phyloP scores from a whole-genome alignment of 2,797 vertebrate genomes.

The Acrossocheilus fasciatus region DNA sequence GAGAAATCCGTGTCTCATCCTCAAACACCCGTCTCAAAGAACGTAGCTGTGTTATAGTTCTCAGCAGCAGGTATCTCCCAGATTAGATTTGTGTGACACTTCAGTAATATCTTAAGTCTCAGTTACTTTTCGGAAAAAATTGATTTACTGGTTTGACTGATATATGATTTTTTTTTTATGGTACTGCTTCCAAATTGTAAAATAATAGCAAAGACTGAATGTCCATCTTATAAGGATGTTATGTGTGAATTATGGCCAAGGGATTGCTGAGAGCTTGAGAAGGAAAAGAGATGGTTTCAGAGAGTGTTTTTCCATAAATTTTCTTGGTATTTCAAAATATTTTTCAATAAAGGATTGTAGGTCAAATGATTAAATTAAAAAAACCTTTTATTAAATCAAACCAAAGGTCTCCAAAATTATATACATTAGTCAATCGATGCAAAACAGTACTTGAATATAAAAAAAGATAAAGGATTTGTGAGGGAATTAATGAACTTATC shows the following conservation, averaged over 20 bases:
- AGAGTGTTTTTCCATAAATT: neutral
- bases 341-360: neutral
- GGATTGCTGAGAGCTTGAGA: neutral
- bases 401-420: neutral
- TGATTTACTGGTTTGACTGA: neutral
- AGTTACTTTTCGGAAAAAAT: slow-evolving; percentile 63
- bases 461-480: neutral
- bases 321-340: neutral
- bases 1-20: slow-evolving; percentile 70
- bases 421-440: neutral
- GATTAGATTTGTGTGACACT: slow-evolving; percentile 34
- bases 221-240: neutral
- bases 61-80: slow-evolving; percentile 40
- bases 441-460: neutral
- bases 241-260: neutral
- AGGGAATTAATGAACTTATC: neutral
- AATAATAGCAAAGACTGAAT: neutral
- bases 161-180: slow-evolving; percentile 2
- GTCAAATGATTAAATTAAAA: too few relatives aligned
- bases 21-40: slow-evolving; percentile 53
- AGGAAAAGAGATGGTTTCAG: neutral
- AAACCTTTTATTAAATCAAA: neutral
- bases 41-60: slow-evolving; percentile 27
- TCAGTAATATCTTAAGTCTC: slow-evolving; percentile 62
- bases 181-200: slow-evolving; percentile 16